phyloP scores from a whole-genome alignment of 1,140 invertebrate genomes.

The Eubasilissa regina region DNA sequence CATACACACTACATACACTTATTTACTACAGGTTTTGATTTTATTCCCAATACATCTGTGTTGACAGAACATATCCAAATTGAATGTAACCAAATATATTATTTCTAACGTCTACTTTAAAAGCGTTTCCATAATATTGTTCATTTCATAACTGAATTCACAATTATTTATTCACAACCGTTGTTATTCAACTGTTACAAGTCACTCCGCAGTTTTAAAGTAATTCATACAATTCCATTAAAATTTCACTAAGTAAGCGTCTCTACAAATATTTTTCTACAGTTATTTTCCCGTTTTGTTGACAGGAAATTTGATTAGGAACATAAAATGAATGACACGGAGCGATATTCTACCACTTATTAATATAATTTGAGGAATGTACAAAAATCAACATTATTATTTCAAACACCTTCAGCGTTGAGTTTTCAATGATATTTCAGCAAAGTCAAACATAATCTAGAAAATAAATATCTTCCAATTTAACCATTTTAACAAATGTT shows the following conservation, averaged over 20 bases:
- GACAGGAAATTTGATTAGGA: conserved; percentile 26
- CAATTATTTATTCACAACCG: conserved; percentile 21
- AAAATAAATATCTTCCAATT: not conserved
- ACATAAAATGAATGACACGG: not conserved
- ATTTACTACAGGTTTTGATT: not conserved
- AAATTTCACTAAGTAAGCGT: conserved; percentile 18
- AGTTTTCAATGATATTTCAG: conserved; percentile 14
- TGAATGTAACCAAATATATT: conserved; percentile 5
- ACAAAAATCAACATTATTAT: conserved; percentile 32
- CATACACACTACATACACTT: conserved; percentile 9
- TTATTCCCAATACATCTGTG: too few relatives aligned
- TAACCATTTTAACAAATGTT: conserved; percentile 14
- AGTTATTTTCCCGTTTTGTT: not conserved
- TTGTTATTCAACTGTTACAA: not conserved
- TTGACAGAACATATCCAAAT: too few relatives aligned
- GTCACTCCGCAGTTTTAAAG: not conserved
- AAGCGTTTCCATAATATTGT: conserved; percentile 25
- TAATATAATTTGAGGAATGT: conserved; percentile 26
- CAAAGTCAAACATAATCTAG: not conserved
- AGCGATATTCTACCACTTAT: conserved; percentile 18
- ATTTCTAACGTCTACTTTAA: conserved; percentile 3
- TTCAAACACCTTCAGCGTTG: conserved; percentile 25
- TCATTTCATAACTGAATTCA: conserved; percentile 4
- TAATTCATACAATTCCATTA: not conserved
- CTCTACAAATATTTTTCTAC: not conserved